Conservation (phyloP, 2,888 invertebrate genomes). For the Aplocera efformata region DNA sequence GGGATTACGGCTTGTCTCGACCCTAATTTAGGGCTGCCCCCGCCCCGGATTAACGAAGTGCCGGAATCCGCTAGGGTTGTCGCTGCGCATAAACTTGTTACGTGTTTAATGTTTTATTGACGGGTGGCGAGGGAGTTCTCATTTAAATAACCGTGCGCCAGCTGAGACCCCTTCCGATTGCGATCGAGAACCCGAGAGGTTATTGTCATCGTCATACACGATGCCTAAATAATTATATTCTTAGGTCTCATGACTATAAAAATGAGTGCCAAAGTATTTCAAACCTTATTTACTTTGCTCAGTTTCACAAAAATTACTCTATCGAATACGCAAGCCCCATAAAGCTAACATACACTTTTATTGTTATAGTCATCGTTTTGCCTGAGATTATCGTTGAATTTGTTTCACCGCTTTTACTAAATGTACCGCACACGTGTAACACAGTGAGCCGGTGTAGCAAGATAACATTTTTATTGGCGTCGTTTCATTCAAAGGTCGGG, state of each 20-base stretch:
- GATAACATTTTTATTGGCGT: slow-evolving; percentile 30
- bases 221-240: not conserved
- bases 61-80: slow-evolving; percentile 80
- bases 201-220: slow-evolving; percentile 20
- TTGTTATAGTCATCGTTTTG: slow-evolving; percentile 26
- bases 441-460: slow-evolving; percentile 26
- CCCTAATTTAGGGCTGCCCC: slow-evolving; percentile 81
- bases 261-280: slow-evolving; percentile 15
- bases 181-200: slow-evolving; percentile 22
- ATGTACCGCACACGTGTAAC: slow-evolving; percentile 34
- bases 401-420: slow-evolving; percentile 26
- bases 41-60: slow-evolving; percentile 80
- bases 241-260: slow-evolving; percentile 2
- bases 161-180: slow-evolving; percentile 40
- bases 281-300: slow-evolving; percentile 25
- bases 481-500: slow-evolving; percentile 43
- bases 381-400: slow-evolving; percentile 24
- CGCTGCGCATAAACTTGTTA: slow-evolving; percentile 79
- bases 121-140: slow-evolving; percentile 75
- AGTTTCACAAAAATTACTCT: slow-evolving; percentile 19
- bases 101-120: slow-evolving; percentile 81
- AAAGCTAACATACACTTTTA: slow-evolving; percentile 26
- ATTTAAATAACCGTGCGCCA: slow-evolving; percentile 70
- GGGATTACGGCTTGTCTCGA: slow-evolving; percentile 81
- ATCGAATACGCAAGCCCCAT: slow-evolving; percentile 24